Percentiles rank a stretch among this genome's conserved stretches.
Conservation (phyloP, 2,113 vertebrate species). For the Coracopsis vasa region DNA sequence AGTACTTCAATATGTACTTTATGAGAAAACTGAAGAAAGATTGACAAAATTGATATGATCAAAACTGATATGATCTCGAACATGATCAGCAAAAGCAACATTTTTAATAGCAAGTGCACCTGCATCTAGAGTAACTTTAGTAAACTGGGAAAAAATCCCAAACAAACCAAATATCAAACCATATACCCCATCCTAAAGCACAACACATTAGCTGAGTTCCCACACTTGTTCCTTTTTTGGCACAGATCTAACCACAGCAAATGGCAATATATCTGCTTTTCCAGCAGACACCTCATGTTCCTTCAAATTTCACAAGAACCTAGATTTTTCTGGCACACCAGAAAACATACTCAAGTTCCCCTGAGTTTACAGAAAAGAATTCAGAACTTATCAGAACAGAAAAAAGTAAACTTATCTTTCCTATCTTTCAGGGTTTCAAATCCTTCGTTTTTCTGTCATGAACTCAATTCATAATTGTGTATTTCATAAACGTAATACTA, state of each 20-base stretch:
- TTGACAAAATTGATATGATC: background rate
- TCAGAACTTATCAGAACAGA: background rate
- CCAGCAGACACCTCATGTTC: background rate
- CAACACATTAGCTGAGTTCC: background rate
- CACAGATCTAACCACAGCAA: background rate
- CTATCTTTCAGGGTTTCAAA: background rate
- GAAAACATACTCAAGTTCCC: background rate
- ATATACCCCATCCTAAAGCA: background rate
- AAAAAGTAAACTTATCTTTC: background rate
- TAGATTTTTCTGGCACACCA: background rate
- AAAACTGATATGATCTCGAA: background rate
- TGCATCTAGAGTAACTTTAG: background rate
- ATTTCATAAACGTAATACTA: background rate
- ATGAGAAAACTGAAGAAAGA: conserved; percentile 77
- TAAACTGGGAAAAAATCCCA: background rate
- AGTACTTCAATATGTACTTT: conserved; percentile 85
- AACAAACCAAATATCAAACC: background rate
- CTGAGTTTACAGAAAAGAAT: background rate
- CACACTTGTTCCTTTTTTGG: background rate
- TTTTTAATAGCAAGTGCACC: background rate
- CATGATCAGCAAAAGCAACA: background rate
- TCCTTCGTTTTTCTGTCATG: background rate
- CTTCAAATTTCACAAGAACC: background rate
- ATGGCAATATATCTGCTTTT: background rate
- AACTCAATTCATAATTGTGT: background rate